These are phyloP conservation scores for Pinctada fucata DNA, from an alignment of 2,888 invertebrate species.

Conservation along the genomic window DNA sequence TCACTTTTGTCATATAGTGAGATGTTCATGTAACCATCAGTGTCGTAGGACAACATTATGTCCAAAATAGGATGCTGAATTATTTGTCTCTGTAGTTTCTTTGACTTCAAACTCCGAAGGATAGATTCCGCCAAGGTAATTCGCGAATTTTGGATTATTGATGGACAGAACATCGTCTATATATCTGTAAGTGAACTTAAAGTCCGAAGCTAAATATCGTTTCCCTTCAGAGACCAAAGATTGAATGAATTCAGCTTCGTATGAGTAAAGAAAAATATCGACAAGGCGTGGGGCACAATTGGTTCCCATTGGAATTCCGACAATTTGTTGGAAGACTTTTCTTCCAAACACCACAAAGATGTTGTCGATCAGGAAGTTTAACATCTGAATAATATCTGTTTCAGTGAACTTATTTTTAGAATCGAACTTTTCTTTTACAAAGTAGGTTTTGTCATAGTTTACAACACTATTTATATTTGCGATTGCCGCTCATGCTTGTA, in stretches of 20 bases:
- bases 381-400: background rate
- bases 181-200: background rate
- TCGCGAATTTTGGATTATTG: background rate
- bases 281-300: background rate
- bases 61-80: background rate
- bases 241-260: background rate
- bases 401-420: background rate
- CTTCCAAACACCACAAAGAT: background rate
- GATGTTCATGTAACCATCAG: background rate
- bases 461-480: no score
- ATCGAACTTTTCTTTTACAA: background rate
- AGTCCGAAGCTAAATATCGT: background rate
- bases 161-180: background rate
- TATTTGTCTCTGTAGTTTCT: background rate
- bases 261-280: background rate
- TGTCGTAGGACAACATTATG: background rate
- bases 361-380: background rate
- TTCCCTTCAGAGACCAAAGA: background rate
- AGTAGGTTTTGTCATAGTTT: background rate
- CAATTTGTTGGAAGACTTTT: background rate
- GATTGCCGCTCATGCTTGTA: no score
- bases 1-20: background rate
- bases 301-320: background rate
- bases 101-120: background rate
- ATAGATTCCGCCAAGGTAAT: background rate